phyloP scores from a whole-genome alignment of 2,888 invertebrate species.

The Napeogenes sylphis region DNA sequence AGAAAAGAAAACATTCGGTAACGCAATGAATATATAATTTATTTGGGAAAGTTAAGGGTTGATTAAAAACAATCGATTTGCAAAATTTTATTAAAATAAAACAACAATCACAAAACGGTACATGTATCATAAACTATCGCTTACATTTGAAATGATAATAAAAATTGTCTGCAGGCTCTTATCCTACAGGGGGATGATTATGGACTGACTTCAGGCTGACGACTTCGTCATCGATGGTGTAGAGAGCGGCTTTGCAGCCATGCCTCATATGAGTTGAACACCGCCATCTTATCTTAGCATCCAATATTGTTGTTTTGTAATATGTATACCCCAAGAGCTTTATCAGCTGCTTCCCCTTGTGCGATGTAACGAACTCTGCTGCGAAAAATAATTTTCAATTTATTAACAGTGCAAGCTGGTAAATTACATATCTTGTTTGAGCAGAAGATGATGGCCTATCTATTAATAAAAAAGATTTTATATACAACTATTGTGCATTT shows the following conservation, averaged over 20 bases:
- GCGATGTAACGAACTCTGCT: constrained; percentile 33
- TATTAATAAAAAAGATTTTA: background rate
- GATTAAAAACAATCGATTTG: no score
- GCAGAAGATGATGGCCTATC: no score
- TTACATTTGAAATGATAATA: background rate
- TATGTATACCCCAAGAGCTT: constrained; percentile 40
- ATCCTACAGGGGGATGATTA: background rate
- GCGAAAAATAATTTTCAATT: constrained; percentile 11
- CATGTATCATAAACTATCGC: background rate
- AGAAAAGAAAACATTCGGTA: no score
- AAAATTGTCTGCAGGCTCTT: background rate
- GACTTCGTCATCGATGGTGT: constrained; percentile 16
- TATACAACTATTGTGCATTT: no score
- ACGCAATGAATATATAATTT: no score
- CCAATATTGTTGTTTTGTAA: constrained; percentile 29
- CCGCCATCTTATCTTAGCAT: constrained; percentile 31
- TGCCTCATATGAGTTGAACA: constrained; percentile 36
- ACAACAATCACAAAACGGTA: no score
- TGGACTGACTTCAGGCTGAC: background rate
- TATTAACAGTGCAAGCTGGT: no score
- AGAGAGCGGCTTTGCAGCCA: constrained; percentile 34
- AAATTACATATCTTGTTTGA: no score
- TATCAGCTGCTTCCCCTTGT: constrained; percentile 39
- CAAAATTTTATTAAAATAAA: no score
- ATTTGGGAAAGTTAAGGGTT: no score